Evolutionary conservation across 23 tunicate genomes (phyloP).

Genomic region (Trididemnum nubilum): DNA sequence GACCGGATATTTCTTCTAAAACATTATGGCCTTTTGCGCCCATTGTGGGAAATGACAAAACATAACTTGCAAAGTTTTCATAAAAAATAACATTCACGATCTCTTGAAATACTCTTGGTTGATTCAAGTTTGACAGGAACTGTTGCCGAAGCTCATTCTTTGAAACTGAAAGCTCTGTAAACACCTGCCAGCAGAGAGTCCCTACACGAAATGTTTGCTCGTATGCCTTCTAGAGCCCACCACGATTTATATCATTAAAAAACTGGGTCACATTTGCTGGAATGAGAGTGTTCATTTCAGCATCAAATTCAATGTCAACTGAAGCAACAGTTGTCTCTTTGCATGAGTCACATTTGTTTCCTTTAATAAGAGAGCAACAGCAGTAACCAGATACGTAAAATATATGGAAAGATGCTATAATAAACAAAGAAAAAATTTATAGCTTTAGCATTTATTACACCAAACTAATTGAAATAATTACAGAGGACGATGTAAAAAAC

Average conservation of each 20-base stretch:
- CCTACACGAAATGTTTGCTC: neutral
- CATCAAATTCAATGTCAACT: neutral
- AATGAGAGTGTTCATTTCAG: neutral
- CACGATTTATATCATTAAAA: slow-evolving; percentile 14
- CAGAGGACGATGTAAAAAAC: no score
- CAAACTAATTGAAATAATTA: no score
- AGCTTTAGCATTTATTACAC: no score
- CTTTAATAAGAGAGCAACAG: neutral
- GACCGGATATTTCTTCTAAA: neutral
- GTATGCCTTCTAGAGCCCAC: slow-evolving; percentile 15
- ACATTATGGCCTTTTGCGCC: slow-evolving; percentile 5
- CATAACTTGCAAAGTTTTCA: neutral
- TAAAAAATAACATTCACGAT: neutral
- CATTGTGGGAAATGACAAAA: slow-evolving; percentile 2
- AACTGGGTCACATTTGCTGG: neutral
- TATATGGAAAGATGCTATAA: no score
- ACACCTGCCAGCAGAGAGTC: slow-evolving; percentile 11
- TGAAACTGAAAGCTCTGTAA: neutral
- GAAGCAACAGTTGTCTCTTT: slow-evolving; percentile 12
- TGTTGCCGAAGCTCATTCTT: neutral
- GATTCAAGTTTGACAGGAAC: neutral
- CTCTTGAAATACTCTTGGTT: neutral
- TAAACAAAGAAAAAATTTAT: neutral
- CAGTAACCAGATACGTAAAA: slow-evolving; percentile 14
- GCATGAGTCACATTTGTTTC: slow-evolving; percentile 7